These are phyloP conservation scores for Lycodopsis pacificus DNA, from an alignment of 2,797 vertebrate genomes.

Conservation along the genomic window DNA sequence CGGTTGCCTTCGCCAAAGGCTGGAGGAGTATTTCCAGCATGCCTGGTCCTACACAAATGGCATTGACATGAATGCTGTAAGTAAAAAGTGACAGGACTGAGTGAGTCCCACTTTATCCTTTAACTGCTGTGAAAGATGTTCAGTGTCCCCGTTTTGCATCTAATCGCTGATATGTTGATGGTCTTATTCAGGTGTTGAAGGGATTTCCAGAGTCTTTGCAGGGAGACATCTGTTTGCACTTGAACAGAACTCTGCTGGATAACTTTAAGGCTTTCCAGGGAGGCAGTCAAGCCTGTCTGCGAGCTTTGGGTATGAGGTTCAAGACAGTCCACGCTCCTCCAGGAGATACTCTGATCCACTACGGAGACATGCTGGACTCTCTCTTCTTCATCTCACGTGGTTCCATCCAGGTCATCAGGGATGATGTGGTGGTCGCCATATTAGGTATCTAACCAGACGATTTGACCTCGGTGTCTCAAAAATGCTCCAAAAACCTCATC, in stretches of 20 bases:
- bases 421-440: slow-evolving; percentile 92
- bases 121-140: background rate
- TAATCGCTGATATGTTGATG: background rate
- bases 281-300: slow-evolving; percentile 93
- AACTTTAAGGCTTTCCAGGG: slow-evolving; percentile 95
- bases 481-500: background rate
- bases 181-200: slow-evolving; percentile 89
- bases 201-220: slow-evolving; percentile 97
- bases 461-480: background rate
- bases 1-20: slow-evolving; percentile 89
- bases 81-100: slow-evolving; percentile 44
- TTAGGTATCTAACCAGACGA: slow-evolving; percentile 82
- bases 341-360: slow-evolving; percentile 93
- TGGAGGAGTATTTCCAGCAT: slow-evolving; percentile 98
- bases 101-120: background rate
- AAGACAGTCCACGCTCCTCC: slow-evolving; percentile 94
- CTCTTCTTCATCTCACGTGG: slow-evolving; percentile 97
- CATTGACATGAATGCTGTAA: slow-evolving; percentile 97
- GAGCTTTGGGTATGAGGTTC: slow-evolving; percentile 92
- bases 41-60: slow-evolving; percentile 99
- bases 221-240: slow-evolving; percentile 96
- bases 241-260: slow-evolving; percentile 93
- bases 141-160: background rate
- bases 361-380: slow-evolving; percentile 92
- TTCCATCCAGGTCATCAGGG: slow-evolving; percentile 92